Conservation (phyloP, 2,888 invertebrate genomes). For the Lasiommata megera region DNA sequence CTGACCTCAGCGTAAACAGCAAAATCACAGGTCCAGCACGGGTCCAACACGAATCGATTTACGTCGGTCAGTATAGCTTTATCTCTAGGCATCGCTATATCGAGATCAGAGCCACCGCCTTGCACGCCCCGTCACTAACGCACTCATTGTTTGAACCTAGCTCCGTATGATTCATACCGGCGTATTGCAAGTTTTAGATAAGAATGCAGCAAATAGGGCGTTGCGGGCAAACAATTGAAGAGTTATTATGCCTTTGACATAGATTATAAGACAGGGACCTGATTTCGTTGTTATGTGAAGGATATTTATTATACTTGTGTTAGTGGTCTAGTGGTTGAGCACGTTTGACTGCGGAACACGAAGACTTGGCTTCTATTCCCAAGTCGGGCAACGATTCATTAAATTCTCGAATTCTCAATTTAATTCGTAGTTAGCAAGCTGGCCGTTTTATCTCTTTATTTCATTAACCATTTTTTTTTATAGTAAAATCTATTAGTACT, state of each 20-base stretch:
- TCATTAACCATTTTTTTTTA: no score
- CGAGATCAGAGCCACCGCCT: conserved; percentile 69
- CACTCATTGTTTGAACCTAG: conserved; percentile 66
- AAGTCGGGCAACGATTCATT: no score
- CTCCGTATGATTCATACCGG: conserved; percentile 67
- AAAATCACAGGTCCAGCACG: conserved; percentile 67
- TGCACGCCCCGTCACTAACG: conserved; percentile 69
- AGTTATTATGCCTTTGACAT: conserved; percentile 66
- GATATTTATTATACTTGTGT: no score
- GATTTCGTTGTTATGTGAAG: conserved; percentile 19
- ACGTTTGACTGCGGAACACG: no score
- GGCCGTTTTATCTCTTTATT: no score
- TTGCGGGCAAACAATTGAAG: conserved; percentile 63
- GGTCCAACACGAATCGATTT: conserved; percentile 72
- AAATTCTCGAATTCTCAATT: no score
- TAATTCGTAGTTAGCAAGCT: no score
- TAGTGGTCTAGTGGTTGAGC: no score
- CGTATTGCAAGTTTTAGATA: conserved; percentile 67
- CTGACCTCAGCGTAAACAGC: conserved; percentile 65
- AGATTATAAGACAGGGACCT: conserved; percentile 45
- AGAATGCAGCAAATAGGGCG: conserved; percentile 73
- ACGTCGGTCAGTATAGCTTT: conserved; percentile 55
- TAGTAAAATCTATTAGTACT: no score
- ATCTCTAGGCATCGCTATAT: conserved; percentile 60
- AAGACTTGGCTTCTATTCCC: no score